Conservation (phyloP, 2,113 vertebrate genomes). For the Atractosteus spatula region DNA sequence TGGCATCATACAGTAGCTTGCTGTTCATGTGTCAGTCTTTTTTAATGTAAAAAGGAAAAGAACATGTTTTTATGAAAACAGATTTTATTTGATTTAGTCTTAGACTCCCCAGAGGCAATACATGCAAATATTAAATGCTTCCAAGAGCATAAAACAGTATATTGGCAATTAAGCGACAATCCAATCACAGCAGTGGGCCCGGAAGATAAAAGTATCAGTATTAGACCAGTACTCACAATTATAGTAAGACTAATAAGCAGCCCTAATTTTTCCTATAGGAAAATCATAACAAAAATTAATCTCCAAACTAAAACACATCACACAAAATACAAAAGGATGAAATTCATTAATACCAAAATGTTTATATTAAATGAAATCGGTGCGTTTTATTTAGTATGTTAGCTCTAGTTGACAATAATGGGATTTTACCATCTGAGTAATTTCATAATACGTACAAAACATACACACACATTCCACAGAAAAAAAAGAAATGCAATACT, state of each 20-base stretch:
- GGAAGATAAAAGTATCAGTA: neutral
- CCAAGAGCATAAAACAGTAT: neutral
- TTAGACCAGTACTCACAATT: neutral
- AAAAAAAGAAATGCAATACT: too few relatives aligned
- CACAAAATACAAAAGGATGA: too few relatives aligned
- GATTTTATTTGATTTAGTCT: neutral
- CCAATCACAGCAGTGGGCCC: neutral
- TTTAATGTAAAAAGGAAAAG: neutral
- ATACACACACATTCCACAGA: too few relatives aligned
- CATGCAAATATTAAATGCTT: neutral
- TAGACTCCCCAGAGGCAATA: neutral
- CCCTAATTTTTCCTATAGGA: neutral
- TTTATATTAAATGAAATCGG: too few relatives aligned
- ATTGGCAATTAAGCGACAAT: neutral
- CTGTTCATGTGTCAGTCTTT: neutral
- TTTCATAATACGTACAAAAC: too few relatives aligned
- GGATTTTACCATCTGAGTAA: too few relatives aligned
- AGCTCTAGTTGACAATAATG: too few relatives aligned
- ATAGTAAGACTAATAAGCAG: neutral
- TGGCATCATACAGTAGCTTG: neutral
- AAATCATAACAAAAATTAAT: too few relatives aligned
- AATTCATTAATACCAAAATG: too few relatives aligned
- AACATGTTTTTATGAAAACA: neutral
- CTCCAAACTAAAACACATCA: too few relatives aligned
- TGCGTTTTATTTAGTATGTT: too few relatives aligned